Evolutionary conservation across 2,797 vertebrate genomes (phyloP).

Genomic region (Liasis olivaceus): DNA sequence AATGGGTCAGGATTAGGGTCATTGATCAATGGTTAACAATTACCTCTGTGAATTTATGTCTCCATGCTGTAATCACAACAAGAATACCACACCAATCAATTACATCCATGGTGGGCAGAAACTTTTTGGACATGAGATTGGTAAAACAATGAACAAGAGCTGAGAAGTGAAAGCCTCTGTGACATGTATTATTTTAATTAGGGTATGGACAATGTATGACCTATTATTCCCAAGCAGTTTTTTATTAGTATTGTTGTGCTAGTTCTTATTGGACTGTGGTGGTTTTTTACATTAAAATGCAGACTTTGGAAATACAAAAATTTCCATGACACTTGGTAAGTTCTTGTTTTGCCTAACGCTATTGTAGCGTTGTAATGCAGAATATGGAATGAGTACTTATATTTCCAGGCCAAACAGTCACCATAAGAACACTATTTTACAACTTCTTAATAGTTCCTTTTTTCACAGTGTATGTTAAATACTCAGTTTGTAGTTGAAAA

Average conservation of each 20-base stretch:
- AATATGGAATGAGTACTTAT: neutral
- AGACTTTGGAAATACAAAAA: neutral
- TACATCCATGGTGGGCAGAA: neutral
- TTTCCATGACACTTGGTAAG: neutral
- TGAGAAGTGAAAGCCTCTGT: neutral
- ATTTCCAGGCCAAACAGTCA: neutral
- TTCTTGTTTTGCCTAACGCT: neutral
- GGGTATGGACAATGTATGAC: neutral
- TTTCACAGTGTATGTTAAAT: neutral
- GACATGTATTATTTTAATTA: neutral
- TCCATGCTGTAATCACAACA: neutral
- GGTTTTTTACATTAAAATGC: neutral
- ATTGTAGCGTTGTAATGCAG: neutral
- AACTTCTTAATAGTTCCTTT: neutral
- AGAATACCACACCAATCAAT: neutral
- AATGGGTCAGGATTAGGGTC: neutral
- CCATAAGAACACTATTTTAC: neutral
- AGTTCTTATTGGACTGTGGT: neutral
- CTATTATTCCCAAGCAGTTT: neutral
- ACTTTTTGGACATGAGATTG: neutral
- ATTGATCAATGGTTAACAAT: neutral
- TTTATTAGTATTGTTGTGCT: neutral
- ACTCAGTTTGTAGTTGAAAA: neutral
- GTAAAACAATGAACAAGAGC: neutral
- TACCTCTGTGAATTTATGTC: neutral